A percentile compares a stretch with the other conserved stretches of the same genome.
Conservation (phyloP, 2,113 vertebrate genomes). For the Pluvialis apricaria region DNA sequence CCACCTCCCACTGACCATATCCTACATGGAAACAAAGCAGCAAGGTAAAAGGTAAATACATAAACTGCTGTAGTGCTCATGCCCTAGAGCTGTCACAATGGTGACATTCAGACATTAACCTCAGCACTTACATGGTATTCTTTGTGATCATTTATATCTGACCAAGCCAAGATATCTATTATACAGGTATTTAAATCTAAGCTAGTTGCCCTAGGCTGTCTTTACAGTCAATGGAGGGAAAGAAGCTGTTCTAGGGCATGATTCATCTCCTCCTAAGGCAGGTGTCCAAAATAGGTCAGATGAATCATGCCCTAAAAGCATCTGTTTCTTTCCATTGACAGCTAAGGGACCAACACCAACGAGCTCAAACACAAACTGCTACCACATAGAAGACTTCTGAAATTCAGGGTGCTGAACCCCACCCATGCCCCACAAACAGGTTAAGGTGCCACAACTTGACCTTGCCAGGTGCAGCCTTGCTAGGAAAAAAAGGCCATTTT, state of each 20-base stretch:
- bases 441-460: background rate
- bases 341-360: background rate
- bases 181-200: slow-evolving; percentile 4
- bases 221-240: background rate
- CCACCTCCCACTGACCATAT: background rate
- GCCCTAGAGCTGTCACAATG: background rate
- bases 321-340: slow-evolving; percentile 30
- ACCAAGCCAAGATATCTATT: background rate
- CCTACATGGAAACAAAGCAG: background rate
- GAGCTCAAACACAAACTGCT: background rate
- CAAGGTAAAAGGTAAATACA: background rate
- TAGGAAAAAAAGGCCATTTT: background rate
- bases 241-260: slow-evolving; percentile 17
- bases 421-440: background rate
- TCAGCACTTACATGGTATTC: background rate
- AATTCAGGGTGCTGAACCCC: background rate
- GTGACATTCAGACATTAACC: background rate
- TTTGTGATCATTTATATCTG: background rate
- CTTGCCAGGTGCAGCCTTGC: background rate
- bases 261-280: slow-evolving; percentile 46
- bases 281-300: slow-evolving; percentile 38
- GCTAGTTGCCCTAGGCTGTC: background rate
- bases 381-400: background rate
- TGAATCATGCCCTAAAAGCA: slow-evolving; percentile 47
- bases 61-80: background rate